Conservation (phyloP, 2,113 vertebrate species). For the Neoarius graeffei region DNA sequence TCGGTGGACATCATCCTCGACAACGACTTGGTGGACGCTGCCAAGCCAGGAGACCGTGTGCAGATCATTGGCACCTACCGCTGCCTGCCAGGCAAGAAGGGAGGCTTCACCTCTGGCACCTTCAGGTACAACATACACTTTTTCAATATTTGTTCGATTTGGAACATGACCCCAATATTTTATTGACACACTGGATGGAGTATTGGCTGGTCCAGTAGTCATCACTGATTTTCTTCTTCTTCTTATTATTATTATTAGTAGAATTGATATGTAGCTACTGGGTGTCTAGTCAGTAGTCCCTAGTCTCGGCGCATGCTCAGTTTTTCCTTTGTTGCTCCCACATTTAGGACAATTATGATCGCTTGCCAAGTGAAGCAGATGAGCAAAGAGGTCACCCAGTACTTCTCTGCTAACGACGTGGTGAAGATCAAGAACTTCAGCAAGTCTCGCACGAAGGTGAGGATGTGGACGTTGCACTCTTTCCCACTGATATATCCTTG, state of each 20-base stretch:
- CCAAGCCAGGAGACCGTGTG: constrained; percentile 91
- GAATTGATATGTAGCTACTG: not conserved
- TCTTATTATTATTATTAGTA: not conserved
- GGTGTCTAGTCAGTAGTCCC: not conserved
- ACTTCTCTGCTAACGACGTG: constrained; percentile 85
- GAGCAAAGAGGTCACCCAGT: constrained; percentile 85
- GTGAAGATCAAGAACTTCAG: constrained; percentile 95
- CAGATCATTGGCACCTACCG: constrained; percentile 94
- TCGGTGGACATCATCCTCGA: constrained; percentile 93
- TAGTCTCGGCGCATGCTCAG: not conserved
- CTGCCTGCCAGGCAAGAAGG: constrained; percentile 93
- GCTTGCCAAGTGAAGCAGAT: constrained; percentile 91
- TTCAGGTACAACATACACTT: constrained; percentile 79
- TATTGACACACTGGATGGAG: not conserved
- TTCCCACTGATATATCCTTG: not conserved
- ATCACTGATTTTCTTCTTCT: not conserved
- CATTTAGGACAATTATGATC: constrained; percentile 89
- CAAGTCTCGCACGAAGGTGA: constrained; percentile 81
- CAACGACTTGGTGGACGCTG: constrained; percentile 89
- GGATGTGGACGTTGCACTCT: not conserved
- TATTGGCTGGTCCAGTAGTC: no score
- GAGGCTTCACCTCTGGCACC: constrained; percentile 91
- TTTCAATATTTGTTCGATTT: not conserved
- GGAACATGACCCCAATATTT: not conserved
- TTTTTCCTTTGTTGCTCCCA: not conserved